Conservation (phyloP, 2,113 vertebrate genomes). For the Clinocottus analis region DNA sequence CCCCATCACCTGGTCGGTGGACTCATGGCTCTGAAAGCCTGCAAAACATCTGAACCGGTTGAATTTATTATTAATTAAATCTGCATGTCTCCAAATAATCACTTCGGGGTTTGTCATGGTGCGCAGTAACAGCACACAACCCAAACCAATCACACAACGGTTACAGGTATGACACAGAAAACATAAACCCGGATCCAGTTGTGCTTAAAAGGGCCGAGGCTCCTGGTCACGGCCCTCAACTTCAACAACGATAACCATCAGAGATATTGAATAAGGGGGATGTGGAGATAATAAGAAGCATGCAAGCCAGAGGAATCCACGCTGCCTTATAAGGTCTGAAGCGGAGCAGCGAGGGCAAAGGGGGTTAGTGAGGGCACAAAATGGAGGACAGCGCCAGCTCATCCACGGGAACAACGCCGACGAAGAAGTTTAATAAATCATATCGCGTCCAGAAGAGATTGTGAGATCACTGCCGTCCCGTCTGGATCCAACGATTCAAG, state of each 20-base stretch:
- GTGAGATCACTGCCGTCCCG: constrained; percentile 22
- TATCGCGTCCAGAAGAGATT: constrained; percentile 39
- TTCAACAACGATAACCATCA: constrained; percentile 74
- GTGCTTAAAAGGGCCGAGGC: constrained; percentile 76
- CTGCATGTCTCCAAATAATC: constrained; percentile 51
- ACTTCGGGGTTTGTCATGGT: constrained; percentile 28
- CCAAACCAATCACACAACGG: constrained; percentile 62
- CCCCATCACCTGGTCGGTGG: constrained; percentile 29
- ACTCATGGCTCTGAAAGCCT: constrained; percentile 17
- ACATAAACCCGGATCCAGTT: constrained; percentile 58
- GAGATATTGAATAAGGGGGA: constrained; percentile 71
- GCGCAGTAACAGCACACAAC: constrained; percentile 43
- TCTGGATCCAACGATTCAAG: constrained; percentile 50
- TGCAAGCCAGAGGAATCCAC: constrained; percentile 63
- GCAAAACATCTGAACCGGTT: no score
- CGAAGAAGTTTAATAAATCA: constrained; percentile 44
- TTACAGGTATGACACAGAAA: constrained; percentile 60
- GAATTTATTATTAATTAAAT: constrained; percentile 40
- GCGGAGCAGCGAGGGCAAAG: constrained; percentile 42
- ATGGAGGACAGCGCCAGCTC: constrained; percentile 52
- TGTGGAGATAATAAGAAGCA: constrained; percentile 72
- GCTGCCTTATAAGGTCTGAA: constrained; percentile 75
- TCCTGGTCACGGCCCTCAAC: constrained; percentile 63
- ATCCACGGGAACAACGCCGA: constrained; percentile 27
- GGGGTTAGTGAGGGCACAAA: constrained; percentile 49